Evolutionary conservation across 2,113 vertebrate genomes (phyloP).

Genomic region (Callopanchax toddi): DNA sequence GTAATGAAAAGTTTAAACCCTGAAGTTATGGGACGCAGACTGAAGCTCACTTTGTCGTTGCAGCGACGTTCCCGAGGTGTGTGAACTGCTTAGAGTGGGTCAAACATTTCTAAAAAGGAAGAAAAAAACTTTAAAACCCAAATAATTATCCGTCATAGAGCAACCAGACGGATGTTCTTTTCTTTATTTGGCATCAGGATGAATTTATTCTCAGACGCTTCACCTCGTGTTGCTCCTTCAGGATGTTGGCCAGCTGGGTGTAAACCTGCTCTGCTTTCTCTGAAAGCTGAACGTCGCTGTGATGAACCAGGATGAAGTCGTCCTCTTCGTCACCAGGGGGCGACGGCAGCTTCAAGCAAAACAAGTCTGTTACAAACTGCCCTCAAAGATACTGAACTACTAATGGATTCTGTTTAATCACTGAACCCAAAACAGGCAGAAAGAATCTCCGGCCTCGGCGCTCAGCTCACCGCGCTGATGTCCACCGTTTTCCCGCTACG

Average conservation of each 20-base stretch:
- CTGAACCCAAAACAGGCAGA: too few species aligned
- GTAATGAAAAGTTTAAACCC: background rate
- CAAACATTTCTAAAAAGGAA: conserved; percentile 87
- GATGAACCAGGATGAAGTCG: conserved; percentile 93
- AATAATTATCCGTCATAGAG: too few species aligned
- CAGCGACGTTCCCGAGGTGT: conserved; percentile 90
- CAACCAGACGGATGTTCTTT: too few species aligned
- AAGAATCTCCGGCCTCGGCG: too few species aligned
- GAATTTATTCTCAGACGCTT: background rate
- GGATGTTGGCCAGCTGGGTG: conserved; percentile 85
- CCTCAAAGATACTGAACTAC: too few species aligned
- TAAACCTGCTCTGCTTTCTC: conserved; percentile 91
- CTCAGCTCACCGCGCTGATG: conserved; percentile 81
- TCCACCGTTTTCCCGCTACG: conserved; percentile 83
- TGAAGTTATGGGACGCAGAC: too few species aligned
- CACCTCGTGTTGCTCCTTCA: conserved; percentile 92
- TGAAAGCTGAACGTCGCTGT: conserved; percentile 87
- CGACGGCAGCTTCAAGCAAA: conserved; percentile 84
- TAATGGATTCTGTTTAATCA: too few species aligned
- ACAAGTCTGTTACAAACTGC: too few species aligned
- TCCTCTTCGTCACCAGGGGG: conserved; percentile 91
- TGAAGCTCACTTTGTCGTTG: conserved; percentile 87
- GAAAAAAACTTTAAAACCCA: conserved; percentile 11
- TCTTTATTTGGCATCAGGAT: too few species aligned
- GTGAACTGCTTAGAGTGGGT: conserved; percentile 94